phyloP scores from a whole-genome alignment of 2,888 invertebrate genomes.

The Theristus sp. region DNA sequence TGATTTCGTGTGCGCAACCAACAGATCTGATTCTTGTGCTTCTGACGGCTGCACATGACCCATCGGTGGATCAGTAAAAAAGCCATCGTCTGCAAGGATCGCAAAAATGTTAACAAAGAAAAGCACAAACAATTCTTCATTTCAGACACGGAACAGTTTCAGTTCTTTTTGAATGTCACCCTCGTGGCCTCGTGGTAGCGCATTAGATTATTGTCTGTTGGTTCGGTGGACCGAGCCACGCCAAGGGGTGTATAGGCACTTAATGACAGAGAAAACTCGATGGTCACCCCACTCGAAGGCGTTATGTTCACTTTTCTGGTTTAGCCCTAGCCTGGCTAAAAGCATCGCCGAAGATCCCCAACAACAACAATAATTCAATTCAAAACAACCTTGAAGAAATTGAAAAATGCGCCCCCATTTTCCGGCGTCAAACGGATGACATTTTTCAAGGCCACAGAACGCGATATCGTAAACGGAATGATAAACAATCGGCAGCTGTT shows the following conservation, averaged over 20 bases:
- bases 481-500: conserved; percentile 62
- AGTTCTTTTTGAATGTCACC: too few relatives aligned
- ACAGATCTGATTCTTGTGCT: conserved; percentile 50
- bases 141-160: too few relatives aligned
- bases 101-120: too few relatives aligned
- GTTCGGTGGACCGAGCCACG: too few relatives aligned
- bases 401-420: conserved; percentile 58
- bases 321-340: too few relatives aligned
- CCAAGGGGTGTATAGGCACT: too few relatives aligned
- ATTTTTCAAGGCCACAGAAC: conserved; percentile 57
- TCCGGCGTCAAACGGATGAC: conserved; percentile 68
- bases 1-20: conserved; percentile 52
- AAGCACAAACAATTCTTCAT: too few relatives aligned
- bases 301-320: not conserved
- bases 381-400: conserved; percentile 33
- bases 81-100: too few relatives aligned
- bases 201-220: not conserved
- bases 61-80: too few relatives aligned
- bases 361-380: too few relatives aligned
- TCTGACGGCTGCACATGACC: conserved; percentile 52
- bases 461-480: conserved; percentile 56
- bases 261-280: too few relatives aligned
- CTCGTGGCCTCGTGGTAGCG: too few relatives aligned
- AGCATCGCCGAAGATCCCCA: not conserved
- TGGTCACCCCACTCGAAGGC: not conserved